These are phyloP conservation scores for Cirrhinus molitorella DNA, from an alignment of 2,797 vertebrate species.

Conservation along the genomic window DNA sequence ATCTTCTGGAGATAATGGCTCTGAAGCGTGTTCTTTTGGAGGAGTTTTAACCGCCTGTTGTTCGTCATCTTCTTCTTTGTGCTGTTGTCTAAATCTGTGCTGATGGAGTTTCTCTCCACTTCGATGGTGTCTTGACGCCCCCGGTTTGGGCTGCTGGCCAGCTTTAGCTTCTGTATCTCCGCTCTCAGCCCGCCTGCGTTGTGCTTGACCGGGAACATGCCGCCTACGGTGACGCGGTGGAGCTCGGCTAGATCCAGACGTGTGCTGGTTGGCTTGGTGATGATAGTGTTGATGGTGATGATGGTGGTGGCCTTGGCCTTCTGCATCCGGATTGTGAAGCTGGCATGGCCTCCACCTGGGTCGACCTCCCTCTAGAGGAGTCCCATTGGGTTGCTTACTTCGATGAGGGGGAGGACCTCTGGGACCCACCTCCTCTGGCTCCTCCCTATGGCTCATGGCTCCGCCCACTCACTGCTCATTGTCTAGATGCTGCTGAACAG, in stretches of 20 bases:
- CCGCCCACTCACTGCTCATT: constrained; percentile 37
- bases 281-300: constrained; percentile 62
- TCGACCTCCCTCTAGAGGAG: constrained; percentile 56
- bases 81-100: constrained; percentile 39
- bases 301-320: constrained; percentile 69
- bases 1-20: constrained; percentile 50
- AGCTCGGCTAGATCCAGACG: constrained; percentile 42
- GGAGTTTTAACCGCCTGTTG: constrained; percentile 24
- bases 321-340: constrained; percentile 75
- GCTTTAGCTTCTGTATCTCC: constrained; percentile 34
- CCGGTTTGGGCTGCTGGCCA: constrained; percentile 40
- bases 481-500: constrained; percentile 21
- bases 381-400: constrained; percentile 59
- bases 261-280: constrained; percentile 51
- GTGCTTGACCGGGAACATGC: constrained; percentile 43
- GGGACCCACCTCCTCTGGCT: constrained; percentile 40
- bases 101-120: constrained; percentile 50
- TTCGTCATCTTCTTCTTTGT: constrained; percentile 23
- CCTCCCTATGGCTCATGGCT: constrained; percentile 61
- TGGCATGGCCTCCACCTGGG: constrained; percentile 81
- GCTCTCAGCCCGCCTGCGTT: constrained; percentile 29
- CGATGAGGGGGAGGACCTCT: constrained; percentile 40
- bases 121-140: constrained; percentile 26
- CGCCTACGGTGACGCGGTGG: constrained; percentile 42
- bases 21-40: constrained; percentile 11